Percentiles rank a stretch among this genome's conserved stretches.
Conservation (phyloP, 2,113 vertebrate species). For the Stegastes partitus region DNA sequence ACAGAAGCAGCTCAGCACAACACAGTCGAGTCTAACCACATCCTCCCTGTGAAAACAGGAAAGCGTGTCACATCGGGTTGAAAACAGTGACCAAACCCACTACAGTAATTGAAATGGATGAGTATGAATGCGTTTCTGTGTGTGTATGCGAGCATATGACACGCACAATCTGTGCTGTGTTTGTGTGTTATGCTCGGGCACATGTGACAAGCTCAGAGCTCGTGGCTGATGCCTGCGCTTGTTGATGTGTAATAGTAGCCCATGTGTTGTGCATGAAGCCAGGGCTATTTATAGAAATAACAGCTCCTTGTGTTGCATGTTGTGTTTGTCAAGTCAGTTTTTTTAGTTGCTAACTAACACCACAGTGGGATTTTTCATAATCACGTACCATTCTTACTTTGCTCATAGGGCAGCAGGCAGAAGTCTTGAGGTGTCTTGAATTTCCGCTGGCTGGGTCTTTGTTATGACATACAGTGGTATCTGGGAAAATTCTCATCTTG, state of each 20-base stretch:
- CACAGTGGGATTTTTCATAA: constrained; percentile 39
- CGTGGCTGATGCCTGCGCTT: constrained; percentile 69
- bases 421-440: constrained; percentile 1
- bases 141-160: constrained; percentile 63
- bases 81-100: constrained; percentile 71
- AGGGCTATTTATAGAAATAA: constrained; percentile 76
- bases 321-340: constrained; percentile 65
- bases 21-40: constrained; percentile 77
- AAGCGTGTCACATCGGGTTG: constrained; percentile 47
- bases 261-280: constrained; percentile 68
- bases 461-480: constrained; percentile 18
- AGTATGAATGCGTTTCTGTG: constrained; percentile 52
- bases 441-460: constrained; percentile 10
- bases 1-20: constrained; percentile 52
- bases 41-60: constrained; percentile 77
- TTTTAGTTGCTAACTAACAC: constrained; percentile 40
- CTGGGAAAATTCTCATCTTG: constrained; percentile 49
- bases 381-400: constrained; percentile 22
- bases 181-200: constrained; percentile 55
- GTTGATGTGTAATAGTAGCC: constrained; percentile 76
- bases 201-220: constrained; percentile 68
- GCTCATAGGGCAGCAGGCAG: not conserved
- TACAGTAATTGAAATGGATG: constrained; percentile 59
- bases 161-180: constrained; percentile 57
- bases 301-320: constrained; percentile 66